Base-by-base conservation (phyloP, 2,113 vertebrate genomes). In the Bujurquina vittata region DNA sequence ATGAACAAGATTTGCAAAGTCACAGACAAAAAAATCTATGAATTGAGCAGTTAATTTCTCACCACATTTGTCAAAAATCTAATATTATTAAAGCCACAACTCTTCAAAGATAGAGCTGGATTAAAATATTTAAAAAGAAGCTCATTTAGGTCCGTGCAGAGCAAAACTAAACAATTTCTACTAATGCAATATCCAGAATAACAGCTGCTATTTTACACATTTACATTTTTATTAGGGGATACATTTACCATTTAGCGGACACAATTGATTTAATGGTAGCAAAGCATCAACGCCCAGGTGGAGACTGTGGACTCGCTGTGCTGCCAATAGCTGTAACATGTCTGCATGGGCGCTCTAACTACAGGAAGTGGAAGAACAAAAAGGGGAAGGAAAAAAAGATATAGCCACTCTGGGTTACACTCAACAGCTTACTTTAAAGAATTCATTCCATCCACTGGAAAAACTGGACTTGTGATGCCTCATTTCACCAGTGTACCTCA, bases 401-500 rank as follows among this genome's bases (percentile, higher is more conserved):
- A 46, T 77, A 17, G 69, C 40, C 80, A 72, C 81, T 87, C 81
- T 81, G 80, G 86, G 86, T 91, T 85, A 84, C 80, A 90, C 76
- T 88, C 85, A 87, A 83, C 80, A 86, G 90, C 87, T 93, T 80
- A 94, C 91, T 94, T 93, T 88, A 93, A 94, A 93, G 86, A 93
- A 94, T 91, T 91, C 79, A 84, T 90, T 84, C 85, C 49, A 65
- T 85, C 87, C 84, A 79, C 69, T 77, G 80, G 79, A 92, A 91
- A 93, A 94, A 83, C 91, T 89, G 95, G 95, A 94, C 92, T 88
- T 89, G 89, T 77, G 90, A 93, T 75, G 91, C 89, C 91, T 94
- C 94, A 95, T 96, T 95, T 93, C 92, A 87, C 93, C 92, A 93
- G 93, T 89, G 91, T 91, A 90, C 90, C 90, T 94, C 87, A 88